These are phyloP conservation scores for Dendrolimus houi DNA, from an alignment of 2,888 invertebrate genomes.

Conservation along the genomic window DNA sequence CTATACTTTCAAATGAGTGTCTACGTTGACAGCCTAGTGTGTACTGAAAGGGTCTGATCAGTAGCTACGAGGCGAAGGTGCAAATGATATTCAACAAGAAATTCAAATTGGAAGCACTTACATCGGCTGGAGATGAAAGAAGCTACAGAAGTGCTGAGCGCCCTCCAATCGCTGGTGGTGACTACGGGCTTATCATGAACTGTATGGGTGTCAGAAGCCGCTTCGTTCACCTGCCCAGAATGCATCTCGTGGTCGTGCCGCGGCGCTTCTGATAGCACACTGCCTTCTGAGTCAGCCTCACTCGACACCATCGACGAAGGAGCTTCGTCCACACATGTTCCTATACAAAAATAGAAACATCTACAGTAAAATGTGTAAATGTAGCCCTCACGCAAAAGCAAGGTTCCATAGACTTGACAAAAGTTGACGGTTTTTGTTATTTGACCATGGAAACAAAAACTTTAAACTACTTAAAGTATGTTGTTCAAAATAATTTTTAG, in stretches of 20 bases:
- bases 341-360: constrained; percentile 10
- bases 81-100: too few relatives aligned
- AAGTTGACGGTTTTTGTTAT: too few relatives aligned
- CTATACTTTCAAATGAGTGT: too few relatives aligned
- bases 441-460: too few relatives aligned
- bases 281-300: constrained; percentile 64
- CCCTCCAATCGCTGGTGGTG: constrained; percentile 38
- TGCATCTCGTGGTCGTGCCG: constrained; percentile 34
- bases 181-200: constrained; percentile 32
- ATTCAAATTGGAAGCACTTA: constrained; percentile 10
- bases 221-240: constrained; percentile 23
- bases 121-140: constrained; percentile 55
- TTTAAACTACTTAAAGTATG: too few relatives aligned
- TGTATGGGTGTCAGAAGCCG: constrained; percentile 19
- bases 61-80: too few relatives aligned
- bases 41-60: too few relatives aligned
- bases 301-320: constrained; percentile 68
- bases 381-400: too few relatives aligned
- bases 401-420: too few relatives aligned
- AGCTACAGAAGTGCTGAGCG: constrained; percentile 32
- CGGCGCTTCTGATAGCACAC: constrained; percentile 45
- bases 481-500: too few relatives aligned
- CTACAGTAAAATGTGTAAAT: too few relatives aligned
- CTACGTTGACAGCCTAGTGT: too few relatives aligned
- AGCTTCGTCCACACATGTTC: constrained; percentile 56